These are phyloP conservation scores for Volucella inanis DNA, from an alignment of 2,888 invertebrate species.

Conservation along the genomic window DNA sequence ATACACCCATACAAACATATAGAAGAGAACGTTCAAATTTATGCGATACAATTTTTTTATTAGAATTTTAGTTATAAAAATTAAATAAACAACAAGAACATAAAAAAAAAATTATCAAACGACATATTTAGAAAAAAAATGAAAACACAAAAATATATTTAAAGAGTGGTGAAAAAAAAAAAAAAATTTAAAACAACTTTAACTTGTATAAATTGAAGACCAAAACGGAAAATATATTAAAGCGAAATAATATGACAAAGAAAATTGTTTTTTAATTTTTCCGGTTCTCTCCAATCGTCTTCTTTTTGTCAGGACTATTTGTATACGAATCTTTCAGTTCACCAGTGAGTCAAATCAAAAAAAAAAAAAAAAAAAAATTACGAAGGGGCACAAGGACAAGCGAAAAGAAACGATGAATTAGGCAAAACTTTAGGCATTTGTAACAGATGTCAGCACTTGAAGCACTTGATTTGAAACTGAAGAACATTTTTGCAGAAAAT, in stretches of 20 bases:
- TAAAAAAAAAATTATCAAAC: constrained; percentile 52
- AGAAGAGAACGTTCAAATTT: constrained; percentile 46
- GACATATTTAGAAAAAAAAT: constrained; percentile 29
- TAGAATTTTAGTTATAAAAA: constrained; percentile 52
- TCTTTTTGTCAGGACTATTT: no score
- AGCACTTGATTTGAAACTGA: not conserved
- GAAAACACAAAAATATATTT: constrained; percentile 33
- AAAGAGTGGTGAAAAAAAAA: not conserved
- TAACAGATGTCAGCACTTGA: constrained; percentile 56
- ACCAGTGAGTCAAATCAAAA: not conserved
- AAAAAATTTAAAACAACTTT: constrained; percentile 43
- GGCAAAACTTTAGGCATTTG: constrained; percentile 61
- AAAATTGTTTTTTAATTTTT: constrained; percentile 44
- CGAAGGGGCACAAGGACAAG: no score
- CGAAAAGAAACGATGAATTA: constrained; percentile 32
- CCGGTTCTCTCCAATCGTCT: not conserved
- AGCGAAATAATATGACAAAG: constrained; percentile 52
- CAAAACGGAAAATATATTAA: constrained; percentile 67
- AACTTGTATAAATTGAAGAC: constrained; percentile 71
- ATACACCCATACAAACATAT: constrained; percentile 42
- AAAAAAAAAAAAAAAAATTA: no score
- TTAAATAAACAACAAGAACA: constrained; percentile 14
- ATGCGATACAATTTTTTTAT: constrained; percentile 57
- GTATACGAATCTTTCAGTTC: not conserved
- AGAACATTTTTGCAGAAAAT: constrained; percentile 41